Evolutionary conservation across 2,888 invertebrate species (phyloP), one percentile per base, ranked within the genome.

Genomic region (Metellina segmentata): DNA sequence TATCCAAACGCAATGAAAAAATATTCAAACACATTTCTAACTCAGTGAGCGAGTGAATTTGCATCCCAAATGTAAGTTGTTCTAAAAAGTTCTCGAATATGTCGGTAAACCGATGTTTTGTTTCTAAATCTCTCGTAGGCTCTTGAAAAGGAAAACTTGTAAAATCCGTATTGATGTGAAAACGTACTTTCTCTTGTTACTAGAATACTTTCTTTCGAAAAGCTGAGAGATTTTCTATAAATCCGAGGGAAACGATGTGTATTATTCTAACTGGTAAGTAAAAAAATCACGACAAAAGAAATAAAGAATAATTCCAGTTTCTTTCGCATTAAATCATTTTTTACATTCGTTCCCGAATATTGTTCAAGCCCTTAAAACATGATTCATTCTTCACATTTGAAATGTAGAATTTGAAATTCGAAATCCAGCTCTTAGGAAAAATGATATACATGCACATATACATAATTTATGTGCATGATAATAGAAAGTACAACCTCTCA

Each of bases 51-150:
- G 9, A 61, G 8, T 8, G 61, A 61, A 61, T 61, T 61, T 61
- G 61, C 61, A 61, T 61, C 9, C 9, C 61, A 61, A 61, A 61
- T 61, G 61, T 16, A 61, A 61, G 61, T 61, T 61, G 61, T 61
- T 61, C 61, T 61, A 61, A 61, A 9, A 16, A 61, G 61, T 61
- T 61, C 11, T 9, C 11, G 61, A 61, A 61, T 61, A 61, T 61
- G 61, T 61, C 61, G 61, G 61, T 61, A 61, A 61, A 61, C 61
- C 61, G 61, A 61, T 61, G 61, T 61, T 61, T 61, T 61, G 61
- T 61, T 61, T 61, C 16, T 61, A 61, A 61, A 61, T 61, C 61
- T 61, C 61, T 61, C 13, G 61, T 16, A 61, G 61, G 61, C 61
- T 61, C 61, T 61, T 61, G 61, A 61, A 61, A 61, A 61, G 61